Evolutionary conservation across 2,888 invertebrate genomes (phyloP), one percentile per base, ranked within the genome.

Genomic region (Campoletis raptor): DNA sequence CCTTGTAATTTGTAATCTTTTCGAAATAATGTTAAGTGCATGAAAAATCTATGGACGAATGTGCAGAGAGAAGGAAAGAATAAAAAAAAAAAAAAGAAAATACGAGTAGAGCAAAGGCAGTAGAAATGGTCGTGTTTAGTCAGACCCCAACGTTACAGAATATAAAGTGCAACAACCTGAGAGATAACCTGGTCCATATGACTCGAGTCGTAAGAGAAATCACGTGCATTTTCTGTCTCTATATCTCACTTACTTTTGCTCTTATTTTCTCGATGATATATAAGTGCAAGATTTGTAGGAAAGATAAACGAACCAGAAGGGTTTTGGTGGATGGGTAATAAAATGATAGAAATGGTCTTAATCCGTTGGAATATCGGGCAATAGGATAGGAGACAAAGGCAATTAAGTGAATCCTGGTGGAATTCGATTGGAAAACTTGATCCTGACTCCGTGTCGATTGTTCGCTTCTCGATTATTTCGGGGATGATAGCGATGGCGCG

Each of bases 341-440:
- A 86, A 86, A 86, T 83, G 73, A 83, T 73, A 67, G 83, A 83
- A 86, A 83, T 67, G 72, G 77, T 86, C 73, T 77, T 78, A 48
- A 81, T 86, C 77, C 40, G 54, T 77, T 83, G 80, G 72, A 73
- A 83, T 81, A 83, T 86, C 83, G 36, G 36, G 18, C 67, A 78
- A 57, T 73, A 73, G 67, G 72, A 69, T 83, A 80, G 73, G 52
- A 81, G 83, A 78, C 81, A 69, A 30, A 67, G 61, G 81, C 70
- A 86, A 83, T 86, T 81, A 83, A 73, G 80, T 72, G 54, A 83
- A 81, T 81, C 64, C 80, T 61, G 18, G 67, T 66, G 67, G 76
- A 79, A 85, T 77, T 61, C 15, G 48, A 15, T 67, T 52, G 74
- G 54, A 21, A 76, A 86, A 79, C 40, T 79, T 82, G 74, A 81